Evolutionary conservation across 2,888 invertebrate genomes (phyloP).

Genomic region (Cheilosia vernalis): DNA sequence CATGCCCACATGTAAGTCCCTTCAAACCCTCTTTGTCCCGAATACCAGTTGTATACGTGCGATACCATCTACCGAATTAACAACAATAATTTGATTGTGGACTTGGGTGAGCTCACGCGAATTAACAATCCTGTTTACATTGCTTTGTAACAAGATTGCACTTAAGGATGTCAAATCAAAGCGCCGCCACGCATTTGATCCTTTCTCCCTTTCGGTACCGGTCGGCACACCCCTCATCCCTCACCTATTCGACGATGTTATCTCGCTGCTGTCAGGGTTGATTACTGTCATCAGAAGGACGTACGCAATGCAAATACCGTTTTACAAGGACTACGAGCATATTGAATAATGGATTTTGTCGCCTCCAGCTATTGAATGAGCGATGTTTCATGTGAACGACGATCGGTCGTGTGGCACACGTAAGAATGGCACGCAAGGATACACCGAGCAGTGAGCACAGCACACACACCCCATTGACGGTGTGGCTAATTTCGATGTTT

Average conservation of each 20-base stretch:
- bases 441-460: conserved; percentile 74
- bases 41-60: not conserved
- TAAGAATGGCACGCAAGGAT: conserved; percentile 53
- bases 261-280: conserved; percentile 79
- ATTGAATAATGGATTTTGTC: conserved; percentile 80
- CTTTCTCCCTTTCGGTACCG: not conserved
- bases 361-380: conserved; percentile 79
- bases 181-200: conserved; percentile 43
- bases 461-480: too few relatives aligned
- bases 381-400: conserved; percentile 72
- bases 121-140: conserved; percentile 83
- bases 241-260: conserved; percentile 51
- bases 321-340: conserved; percentile 36
- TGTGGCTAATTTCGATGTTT: conserved; percentile 81
- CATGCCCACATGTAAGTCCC: conserved; percentile 48
- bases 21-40: conserved; percentile 64
- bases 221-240: not conserved
- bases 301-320: conserved; percentile 65
- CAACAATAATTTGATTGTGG: conserved; percentile 83
- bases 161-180: conserved; percentile 81
- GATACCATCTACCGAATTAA: conserved; percentile 78
- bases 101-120: conserved; percentile 76
- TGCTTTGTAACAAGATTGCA: conserved; percentile 83
- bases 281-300: conserved; percentile 81
- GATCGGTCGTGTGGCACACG: conserved; percentile 77